Evolutionary conservation across 2,113 vertebrate species (phyloP).

Genomic region (Alexandromys fortis): DNA sequence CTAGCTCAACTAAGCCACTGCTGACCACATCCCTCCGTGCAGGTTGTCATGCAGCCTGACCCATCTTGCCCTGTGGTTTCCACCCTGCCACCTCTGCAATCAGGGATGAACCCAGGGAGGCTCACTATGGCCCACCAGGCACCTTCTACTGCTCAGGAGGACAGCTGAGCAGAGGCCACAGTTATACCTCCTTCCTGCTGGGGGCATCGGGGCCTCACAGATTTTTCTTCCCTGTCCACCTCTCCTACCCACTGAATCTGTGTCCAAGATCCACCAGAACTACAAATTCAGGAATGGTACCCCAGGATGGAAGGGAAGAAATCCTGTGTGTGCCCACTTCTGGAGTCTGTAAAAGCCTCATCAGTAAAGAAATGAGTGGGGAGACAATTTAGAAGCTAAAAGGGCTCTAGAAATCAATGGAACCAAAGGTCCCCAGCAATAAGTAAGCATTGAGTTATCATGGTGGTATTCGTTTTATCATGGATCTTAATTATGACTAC

Average conservation of each 20-base stretch:
- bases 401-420: neutral
- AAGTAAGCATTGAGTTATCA: neutral
- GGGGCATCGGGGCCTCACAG: neutral
- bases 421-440: neutral
- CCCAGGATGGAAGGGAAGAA: neutral
- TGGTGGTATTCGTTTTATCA: neutral
- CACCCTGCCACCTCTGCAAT: neutral
- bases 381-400: neutral
- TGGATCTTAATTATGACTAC: neutral
- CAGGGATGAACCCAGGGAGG: neutral
- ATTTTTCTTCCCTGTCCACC: neutral
- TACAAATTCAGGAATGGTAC: neutral
- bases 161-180: neutral
- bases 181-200: neutral
- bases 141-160: neutral
- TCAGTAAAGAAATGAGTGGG: neutral
- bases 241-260: neutral
- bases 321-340: neutral
- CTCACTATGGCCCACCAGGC: neutral
- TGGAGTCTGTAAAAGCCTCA: neutral
- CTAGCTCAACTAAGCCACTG: neutral
- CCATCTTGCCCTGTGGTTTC: neutral
- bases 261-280: neutral
- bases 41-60: neutral
- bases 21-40: neutral